A percentile compares a stretch with the other conserved stretches of the same genome.
Evolutionary conservation across 2,797 vertebrate genomes (phyloP).

Genomic region (Eremophila alpestris): DNA sequence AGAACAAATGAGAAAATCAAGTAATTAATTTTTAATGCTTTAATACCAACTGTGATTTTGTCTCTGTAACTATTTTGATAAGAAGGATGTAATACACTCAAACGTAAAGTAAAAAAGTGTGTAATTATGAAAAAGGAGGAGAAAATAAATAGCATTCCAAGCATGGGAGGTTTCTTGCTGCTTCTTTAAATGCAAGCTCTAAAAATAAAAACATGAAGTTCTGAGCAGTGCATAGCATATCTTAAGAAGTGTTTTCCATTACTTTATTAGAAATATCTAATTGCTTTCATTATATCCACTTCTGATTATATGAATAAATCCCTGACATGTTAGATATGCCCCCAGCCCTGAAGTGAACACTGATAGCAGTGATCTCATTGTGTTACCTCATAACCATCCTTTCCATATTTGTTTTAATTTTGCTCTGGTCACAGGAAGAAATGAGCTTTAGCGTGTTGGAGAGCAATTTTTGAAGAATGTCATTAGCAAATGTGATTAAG

Average conservation of each 20-base stretch:
- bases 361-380: not conserved
- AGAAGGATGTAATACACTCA: not conserved
- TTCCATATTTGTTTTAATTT: not conserved
- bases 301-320: not conserved
- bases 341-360: not conserved
- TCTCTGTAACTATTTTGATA: not conserved
- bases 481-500: not conserved
- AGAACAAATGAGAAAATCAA: not conserved
- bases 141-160: not conserved
- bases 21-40: not conserved
- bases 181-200: slow-evolving; percentile 1
- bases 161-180: not conserved
- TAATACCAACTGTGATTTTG: not conserved
- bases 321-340: not conserved
- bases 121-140: not conserved
- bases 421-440: not conserved
- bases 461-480: not conserved
- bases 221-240: not conserved
- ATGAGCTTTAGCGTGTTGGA: not conserved
- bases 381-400: not conserved
- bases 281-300: not conserved
- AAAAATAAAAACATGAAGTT: not conserved
- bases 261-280: not conserved
- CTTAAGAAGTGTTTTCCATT: not conserved
- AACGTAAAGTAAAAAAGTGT: not conserved